Base-by-base conservation (phyloP, 2,797 vertebrate genomes). In the Capromys pilorides region DNA sequence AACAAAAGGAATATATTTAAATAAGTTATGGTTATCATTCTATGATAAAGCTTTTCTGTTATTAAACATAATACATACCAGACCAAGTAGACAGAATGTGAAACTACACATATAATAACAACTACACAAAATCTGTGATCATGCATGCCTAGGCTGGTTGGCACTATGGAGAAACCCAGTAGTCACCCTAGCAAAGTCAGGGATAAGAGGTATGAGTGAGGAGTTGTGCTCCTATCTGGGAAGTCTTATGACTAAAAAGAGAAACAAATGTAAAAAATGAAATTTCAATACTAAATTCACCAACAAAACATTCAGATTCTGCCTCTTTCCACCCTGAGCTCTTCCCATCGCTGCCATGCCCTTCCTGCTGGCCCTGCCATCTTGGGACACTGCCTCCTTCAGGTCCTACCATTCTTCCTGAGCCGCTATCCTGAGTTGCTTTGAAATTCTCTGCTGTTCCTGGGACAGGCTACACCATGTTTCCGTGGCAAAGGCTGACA, bases 41-140 rank as follows among this genome's bases (percentile, higher is more conserved):
- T 62, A 67, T 18, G 51, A 69, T 36, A 75, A 89, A 92, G 80
- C 33, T 51, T 86, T 90, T 79, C 66, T 61, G n/a, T 57, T 94
- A 81, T 69, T 86, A 82, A 89, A 69, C 12, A 10, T 73, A 91
- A 81, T 45, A 28, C 51, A 33, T 4, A 51, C 3, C 36, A 73
- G 69, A 41, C 36, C 36, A 73, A 73, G 36, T 41, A 73, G 36
- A 59, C 6, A 87, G 77, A 83, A 77, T 33, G 33, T 28, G 21
- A 90, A 86, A n/a, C 33, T 66, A 78, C 24, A 83, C 10, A 49
- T 24, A 39, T 18, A 31, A 4, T 24, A 39, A n/a, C 28, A 79
- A n/a, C 26, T 62, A 22, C 10, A 51, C 49, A 82, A 78, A 83
- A 45, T 8, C 13, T 57, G 19, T 10, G 36, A 59, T n/a, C 81